Evolutionary conservation across 2,888 invertebrate species (phyloP).

Genomic region (Rotaria magnacalcarata): DNA sequence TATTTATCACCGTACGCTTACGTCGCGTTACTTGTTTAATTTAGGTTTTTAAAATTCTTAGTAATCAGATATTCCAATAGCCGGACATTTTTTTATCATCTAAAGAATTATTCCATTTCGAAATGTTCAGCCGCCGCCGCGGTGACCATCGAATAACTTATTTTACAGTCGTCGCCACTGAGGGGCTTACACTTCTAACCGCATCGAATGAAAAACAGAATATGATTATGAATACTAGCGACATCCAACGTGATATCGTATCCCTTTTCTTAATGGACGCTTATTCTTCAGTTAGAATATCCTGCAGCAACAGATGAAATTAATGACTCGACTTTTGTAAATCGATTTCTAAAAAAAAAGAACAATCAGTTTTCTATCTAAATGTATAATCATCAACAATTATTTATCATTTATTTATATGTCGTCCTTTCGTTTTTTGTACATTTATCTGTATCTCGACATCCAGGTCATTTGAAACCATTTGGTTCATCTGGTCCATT

Average conservation of each 20-base stretch:
- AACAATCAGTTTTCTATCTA: not conserved
- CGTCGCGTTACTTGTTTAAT: too few relatives aligned
- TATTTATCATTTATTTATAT: not conserved
- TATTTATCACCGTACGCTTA: too few relatives aligned
- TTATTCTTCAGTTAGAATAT: not conserved
- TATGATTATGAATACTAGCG: not conserved
- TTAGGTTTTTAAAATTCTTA: too few relatives aligned
- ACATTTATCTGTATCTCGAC: not conserved
- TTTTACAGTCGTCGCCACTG: too few relatives aligned
- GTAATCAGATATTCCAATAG: too few relatives aligned
- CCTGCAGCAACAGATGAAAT: not conserved
- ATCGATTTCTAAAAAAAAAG: not conserved
- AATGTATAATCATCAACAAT: not conserved
- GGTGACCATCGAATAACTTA: too few relatives aligned
- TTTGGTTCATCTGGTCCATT: conserved; percentile 52
- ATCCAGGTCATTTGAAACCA: conserved; percentile 51
- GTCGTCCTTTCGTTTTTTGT: not conserved
- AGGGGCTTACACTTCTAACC: too few relatives aligned
- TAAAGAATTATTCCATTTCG: too few relatives aligned
- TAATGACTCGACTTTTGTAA: not conserved
- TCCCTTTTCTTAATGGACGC: not conserved
- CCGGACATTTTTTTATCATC: too few relatives aligned
- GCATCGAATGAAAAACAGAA: not conserved
- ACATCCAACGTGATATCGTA: not conserved
- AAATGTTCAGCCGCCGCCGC: too few relatives aligned